Conservation (phyloP, 1,140 invertebrate genomes). For the Diabrotica undecimpunctata region DNA sequence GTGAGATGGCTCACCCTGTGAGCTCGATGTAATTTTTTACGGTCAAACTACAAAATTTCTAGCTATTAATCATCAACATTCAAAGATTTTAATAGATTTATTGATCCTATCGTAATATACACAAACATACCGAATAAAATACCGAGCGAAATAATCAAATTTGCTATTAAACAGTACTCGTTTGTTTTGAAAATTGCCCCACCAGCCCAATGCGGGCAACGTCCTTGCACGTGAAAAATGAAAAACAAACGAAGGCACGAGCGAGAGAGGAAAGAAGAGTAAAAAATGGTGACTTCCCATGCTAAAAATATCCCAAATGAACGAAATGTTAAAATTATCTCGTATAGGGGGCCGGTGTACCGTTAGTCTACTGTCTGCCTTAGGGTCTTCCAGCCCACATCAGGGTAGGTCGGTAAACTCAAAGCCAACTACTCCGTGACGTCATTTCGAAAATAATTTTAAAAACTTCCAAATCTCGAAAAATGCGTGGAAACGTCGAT, state of each 20-base stretch:
- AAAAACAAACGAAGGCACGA: conserved; percentile 28
- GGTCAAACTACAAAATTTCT: no score
- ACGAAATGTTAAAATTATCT: conserved; percentile 39
- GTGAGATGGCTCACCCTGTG: no score
- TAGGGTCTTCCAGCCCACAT: conserved; percentile 1
- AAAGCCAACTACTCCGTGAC: not conserved
- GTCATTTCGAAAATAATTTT: no score
- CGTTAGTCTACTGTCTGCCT: not conserved
- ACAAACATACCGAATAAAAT: no score
- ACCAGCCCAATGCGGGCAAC: conserved; percentile 4
- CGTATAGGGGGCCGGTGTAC: conserved; percentile 24
- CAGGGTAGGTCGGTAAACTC: conserved; percentile 1
- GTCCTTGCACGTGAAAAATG: conserved; percentile 17
- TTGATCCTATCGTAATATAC: no score
- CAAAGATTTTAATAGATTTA: no score
- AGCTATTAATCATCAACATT: no score
- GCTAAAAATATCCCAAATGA: conserved; percentile 39
- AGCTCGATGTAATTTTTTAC: no score
- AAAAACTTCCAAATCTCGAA: no score
- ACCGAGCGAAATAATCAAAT: no score
- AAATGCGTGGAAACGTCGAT: no score
- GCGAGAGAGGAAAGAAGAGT: conserved; percentile 31
- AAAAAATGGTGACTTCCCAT: conserved; percentile 41
- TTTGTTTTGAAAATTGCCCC: not conserved
- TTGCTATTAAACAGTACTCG: no score